Base-by-base conservation (phyloP, 2,113 vertebrate species). In the Aegithalos caudatus region DNA sequence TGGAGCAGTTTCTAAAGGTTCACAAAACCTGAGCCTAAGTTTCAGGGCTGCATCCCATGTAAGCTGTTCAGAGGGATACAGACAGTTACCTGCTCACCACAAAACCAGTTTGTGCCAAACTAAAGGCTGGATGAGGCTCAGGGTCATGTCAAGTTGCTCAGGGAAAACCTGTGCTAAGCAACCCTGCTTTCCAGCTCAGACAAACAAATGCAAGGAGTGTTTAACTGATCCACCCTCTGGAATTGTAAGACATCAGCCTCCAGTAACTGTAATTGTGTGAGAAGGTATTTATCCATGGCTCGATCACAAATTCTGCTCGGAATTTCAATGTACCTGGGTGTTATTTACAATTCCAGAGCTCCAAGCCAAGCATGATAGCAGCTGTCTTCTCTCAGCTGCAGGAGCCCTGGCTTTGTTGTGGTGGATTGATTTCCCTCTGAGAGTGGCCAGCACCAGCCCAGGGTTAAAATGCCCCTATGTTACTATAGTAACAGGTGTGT, bases 311-410 rank as follows among this genome's bases (percentile, higher is more conserved):
- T 86, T 86, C 94, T 91, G 77, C 81, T 64, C 8, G 3, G 93
- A 87, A 95, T 94, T 40, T 76, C 60, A 85, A 91, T 89, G 89
- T 45, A 44, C 54, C 4, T 2, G 40, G 15, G 22, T 79, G 27
- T 57, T 91, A 89, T 83, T 94, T 95, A 83, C 58, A 69, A 77
- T 77, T 38, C 4, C 22, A 90, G 74, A 56, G 58, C 81, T 89
- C 64, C 60, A 51, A 91, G 74, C 81, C 58, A 91, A 56, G 47
- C 85, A 31, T 53, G 70, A 44, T 35, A 94, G 66, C 57, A 96
- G 93, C 84, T 97, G 91, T 62, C 90, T 90, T 62, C 71, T 80
- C 66, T 82, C 70, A 76, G 27, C 42, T 66, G 33, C 78, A 91
- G 78, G 66, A 85, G 54, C 67, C 24, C 35, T 86, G 91, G 45